Conservation (phyloP, 2,113 vertebrate genomes). For the Eretmochelys imbricata region DNA sequence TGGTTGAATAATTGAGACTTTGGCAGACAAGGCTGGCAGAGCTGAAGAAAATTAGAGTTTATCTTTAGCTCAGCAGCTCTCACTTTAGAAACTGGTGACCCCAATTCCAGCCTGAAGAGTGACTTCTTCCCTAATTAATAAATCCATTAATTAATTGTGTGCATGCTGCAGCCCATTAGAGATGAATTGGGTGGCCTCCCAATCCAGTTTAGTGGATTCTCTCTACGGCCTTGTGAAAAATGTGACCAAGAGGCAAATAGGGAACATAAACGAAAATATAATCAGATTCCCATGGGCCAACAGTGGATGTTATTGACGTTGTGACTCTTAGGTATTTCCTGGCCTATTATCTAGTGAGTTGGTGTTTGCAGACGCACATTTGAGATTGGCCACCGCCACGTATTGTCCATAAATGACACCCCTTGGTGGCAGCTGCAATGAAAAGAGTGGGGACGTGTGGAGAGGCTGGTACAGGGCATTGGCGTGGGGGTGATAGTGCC, state of each 20-base stretch:
- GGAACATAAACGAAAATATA: not conserved
- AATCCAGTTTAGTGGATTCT: conserved; percentile 65
- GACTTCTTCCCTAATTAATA: conserved; percentile 83
- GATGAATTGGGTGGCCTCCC: conserved; percentile 59
- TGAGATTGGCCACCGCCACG: not conserved
- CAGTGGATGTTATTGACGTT: not conserved
- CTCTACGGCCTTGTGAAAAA: conserved; percentile 21
- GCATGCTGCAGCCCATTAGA: conserved; percentile 72
- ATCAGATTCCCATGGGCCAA: not conserved
- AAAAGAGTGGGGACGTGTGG: not conserved
- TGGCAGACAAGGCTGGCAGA: conserved; percentile 66
- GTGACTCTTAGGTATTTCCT: not conserved
- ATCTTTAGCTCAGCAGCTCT: conserved; percentile 80
- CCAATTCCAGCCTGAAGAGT: conserved; percentile 77
- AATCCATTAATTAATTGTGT: conserved; percentile 83
- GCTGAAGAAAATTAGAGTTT: conserved; percentile 68
- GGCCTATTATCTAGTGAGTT: not conserved
- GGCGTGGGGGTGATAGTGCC: not conserved
- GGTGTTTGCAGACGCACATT: not conserved
- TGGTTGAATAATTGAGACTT: conserved; percentile 69
- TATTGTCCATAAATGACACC: not conserved
- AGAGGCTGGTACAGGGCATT: not conserved
- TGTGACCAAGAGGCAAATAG: not conserved
- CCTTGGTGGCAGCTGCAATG: not conserved
- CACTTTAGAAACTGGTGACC: conserved; percentile 83